Evolutionary conservation across 2,797 vertebrate species (phyloP).

Genomic region (Channa striata): DNA sequence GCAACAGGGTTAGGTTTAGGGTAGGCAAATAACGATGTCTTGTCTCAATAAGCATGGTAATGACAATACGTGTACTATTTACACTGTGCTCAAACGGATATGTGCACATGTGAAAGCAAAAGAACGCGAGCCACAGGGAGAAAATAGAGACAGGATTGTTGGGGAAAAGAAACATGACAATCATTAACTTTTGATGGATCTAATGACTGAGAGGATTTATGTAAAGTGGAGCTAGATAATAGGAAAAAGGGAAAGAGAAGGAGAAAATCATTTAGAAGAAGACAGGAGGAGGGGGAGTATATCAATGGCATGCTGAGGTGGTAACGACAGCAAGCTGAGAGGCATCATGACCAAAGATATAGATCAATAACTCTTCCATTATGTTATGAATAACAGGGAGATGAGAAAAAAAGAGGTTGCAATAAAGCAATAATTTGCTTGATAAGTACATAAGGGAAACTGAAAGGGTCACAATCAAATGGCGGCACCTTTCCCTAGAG

Average conservation of each 20-base stretch:
- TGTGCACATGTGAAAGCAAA: slow-evolving; percentile 28
- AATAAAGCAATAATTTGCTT: slow-evolving; percentile 83
- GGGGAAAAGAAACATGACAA: slow-evolving; percentile 69
- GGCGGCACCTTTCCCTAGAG: slow-evolving; percentile 90
- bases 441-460: slow-evolving; percentile 74
- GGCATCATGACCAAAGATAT: slow-evolving; percentile 80
- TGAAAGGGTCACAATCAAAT: slow-evolving; percentile 89
- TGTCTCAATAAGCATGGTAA: neutral
- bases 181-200: slow-evolving; percentile 81
- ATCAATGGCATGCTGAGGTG: slow-evolving; percentile 78
- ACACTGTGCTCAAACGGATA: neutral
- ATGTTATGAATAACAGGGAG: slow-evolving; percentile 60
- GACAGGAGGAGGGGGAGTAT: slow-evolving; percentile 57
- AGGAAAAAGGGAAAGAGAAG: slow-evolving; percentile 72
- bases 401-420: slow-evolving; percentile 66
- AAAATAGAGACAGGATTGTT: slow-evolving; percentile 47
- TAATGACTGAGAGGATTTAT: slow-evolving; percentile 78
- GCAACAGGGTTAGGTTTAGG: neutral
- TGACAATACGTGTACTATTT: neutral
- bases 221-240: slow-evolving; percentile 73
- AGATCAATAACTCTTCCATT: slow-evolving; percentile 84
- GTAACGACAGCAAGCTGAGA: slow-evolving; percentile 77
- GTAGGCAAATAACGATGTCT: neutral
- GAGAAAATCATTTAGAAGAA: slow-evolving; percentile 79
- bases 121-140: slow-evolving; percentile 45